phyloP scores from a whole-genome alignment of 1,140 invertebrate species.

The Aphidius ervi region DNA sequence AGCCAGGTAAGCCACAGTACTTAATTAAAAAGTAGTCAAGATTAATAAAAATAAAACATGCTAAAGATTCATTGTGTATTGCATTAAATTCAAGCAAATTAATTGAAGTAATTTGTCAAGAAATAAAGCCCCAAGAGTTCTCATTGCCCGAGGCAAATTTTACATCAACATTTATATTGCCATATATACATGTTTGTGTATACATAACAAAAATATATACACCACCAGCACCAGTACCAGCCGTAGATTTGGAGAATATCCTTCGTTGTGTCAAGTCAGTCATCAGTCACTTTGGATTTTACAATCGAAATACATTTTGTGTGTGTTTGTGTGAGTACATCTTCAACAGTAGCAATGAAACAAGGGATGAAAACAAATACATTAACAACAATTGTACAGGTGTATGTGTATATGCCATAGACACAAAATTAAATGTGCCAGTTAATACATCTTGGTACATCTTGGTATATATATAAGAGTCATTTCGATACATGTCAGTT shows the following conservation, averaged over 20 bases:
- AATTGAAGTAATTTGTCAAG: conserved; percentile 25
- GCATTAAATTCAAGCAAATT: conserved; percentile 9
- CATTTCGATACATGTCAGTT: too few relatives aligned
- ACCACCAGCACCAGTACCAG: too few relatives aligned
- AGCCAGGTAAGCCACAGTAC: not conserved
- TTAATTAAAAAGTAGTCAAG: conserved; percentile 23
- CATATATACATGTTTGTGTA: not conserved
- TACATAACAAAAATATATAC: not conserved
- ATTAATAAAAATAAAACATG: conserved; percentile 16
- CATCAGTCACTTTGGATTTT: too few relatives aligned
- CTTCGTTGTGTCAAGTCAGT: too few relatives aligned
- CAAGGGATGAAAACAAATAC: too few relatives aligned
- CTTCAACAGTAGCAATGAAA: not conserved
- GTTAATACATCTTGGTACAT: too few relatives aligned
- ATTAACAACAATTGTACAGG: too few relatives aligned
- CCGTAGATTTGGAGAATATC: too few relatives aligned
- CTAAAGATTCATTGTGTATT: conserved; percentile 20
- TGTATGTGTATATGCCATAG: too few relatives aligned
- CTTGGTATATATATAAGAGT: too few relatives aligned
- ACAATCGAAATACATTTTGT: too few relatives aligned
- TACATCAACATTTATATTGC: conserved; percentile 6
- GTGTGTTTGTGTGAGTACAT: not conserved
- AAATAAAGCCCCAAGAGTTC: conserved; percentile 2
- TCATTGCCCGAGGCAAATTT: conserved; percentile 5
- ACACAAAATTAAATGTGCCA: too few relatives aligned